phyloP scores from a whole-genome alignment of 2,113 vertebrate species.

The Syngnathus scovelli region DNA sequence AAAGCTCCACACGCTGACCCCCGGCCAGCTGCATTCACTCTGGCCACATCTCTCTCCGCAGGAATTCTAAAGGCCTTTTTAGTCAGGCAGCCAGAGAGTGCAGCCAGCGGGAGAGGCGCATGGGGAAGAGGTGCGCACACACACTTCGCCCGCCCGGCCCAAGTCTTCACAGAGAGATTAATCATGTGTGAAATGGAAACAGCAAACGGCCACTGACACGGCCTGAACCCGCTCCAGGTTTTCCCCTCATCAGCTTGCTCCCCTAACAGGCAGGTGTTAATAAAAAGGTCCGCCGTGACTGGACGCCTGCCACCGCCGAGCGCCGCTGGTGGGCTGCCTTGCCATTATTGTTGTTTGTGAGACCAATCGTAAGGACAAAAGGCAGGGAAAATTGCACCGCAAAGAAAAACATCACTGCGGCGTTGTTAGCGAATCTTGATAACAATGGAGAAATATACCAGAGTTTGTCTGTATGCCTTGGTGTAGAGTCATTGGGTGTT shows the following conservation, averaged over 20 bases:
- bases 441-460: slow-evolving; percentile 32
- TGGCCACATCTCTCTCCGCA: slow-evolving; percentile 98
- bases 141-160: slow-evolving; percentile 93
- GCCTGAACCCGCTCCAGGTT: slow-evolving; percentile 96
- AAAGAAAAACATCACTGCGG: slow-evolving; percentile 39
- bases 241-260: slow-evolving; percentile 97
- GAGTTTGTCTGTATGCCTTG: not conserved
- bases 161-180: slow-evolving; percentile 99
- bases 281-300: slow-evolving; percentile 95
- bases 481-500: too few relatives aligned
- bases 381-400: slow-evolving; percentile 55
- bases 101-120: slow-evolving; percentile 91
- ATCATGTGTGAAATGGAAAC: slow-evolving; percentile 99
- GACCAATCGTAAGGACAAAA: slow-evolving; percentile 57
- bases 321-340: slow-evolving; percentile 56
- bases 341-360: slow-evolving; percentile 66
- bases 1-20: slow-evolving; percentile 96
- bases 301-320: slow-evolving; percentile 71
- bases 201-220: slow-evolving; percentile 99
- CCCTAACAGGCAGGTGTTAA: slow-evolving; percentile 99
- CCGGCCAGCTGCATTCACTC: slow-evolving; percentile 99
- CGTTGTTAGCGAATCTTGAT: slow-evolving; percentile 42
- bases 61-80: slow-evolving; percentile 99
- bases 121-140: slow-evolving; percentile 88
- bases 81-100: slow-evolving; percentile 90